Evolutionary conservation across 2,797 vertebrate species (phyloP).

Genomic region (Sebastes trivittatus): DNA sequence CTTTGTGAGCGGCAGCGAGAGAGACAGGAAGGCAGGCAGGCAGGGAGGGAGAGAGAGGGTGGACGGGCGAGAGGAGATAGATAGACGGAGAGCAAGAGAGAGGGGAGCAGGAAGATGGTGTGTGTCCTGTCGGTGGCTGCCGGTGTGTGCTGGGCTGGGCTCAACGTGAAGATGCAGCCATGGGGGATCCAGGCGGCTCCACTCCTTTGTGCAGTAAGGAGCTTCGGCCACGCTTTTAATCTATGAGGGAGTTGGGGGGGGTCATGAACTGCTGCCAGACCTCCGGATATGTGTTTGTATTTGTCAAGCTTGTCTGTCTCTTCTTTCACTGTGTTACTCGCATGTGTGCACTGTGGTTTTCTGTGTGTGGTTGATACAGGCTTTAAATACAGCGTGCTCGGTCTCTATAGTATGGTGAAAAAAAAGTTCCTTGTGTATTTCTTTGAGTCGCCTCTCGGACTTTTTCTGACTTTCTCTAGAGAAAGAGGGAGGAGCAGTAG

Average conservation of each 20-base stretch:
- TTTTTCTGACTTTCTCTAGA: conserved; percentile 20
- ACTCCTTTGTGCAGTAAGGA: conserved; percentile 85
- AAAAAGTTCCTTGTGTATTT: conserved; percentile 45
- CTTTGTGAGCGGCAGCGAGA: conserved; percentile 69
- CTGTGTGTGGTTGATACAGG: conserved; percentile 26
- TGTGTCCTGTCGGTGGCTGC: conserved; percentile 70
- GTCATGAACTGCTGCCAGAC: conserved; percentile 58
- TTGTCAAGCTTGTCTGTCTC: conserved; percentile 51
- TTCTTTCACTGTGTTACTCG: conserved; percentile 30
- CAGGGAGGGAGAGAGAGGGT: conserved; percentile 22
- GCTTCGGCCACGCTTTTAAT: conserved; percentile 69
- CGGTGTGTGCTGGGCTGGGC: conserved; percentile 70
- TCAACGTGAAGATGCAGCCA: conserved; percentile 78
- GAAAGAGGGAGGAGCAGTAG: conserved; percentile 1
- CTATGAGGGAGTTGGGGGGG: conserved; percentile 25
- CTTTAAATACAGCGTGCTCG: not conserved
- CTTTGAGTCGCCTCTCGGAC: not conserved
- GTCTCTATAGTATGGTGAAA: not conserved
- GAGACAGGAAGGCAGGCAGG: conserved; percentile 65
- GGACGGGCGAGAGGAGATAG: conserved; percentile 58
- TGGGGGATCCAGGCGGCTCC: conserved; percentile 77
- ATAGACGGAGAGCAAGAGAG: conserved; percentile 40
- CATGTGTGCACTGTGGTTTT: conserved; percentile 14
- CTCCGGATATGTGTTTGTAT: conserved; percentile 60
- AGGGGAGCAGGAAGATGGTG: conserved; percentile 79